A percentile compares a stretch with the other conserved stretches of the same genome.
Conservation (phyloP, 1,140 invertebrate genomes). For the Lepidurus arcticus region DNA sequence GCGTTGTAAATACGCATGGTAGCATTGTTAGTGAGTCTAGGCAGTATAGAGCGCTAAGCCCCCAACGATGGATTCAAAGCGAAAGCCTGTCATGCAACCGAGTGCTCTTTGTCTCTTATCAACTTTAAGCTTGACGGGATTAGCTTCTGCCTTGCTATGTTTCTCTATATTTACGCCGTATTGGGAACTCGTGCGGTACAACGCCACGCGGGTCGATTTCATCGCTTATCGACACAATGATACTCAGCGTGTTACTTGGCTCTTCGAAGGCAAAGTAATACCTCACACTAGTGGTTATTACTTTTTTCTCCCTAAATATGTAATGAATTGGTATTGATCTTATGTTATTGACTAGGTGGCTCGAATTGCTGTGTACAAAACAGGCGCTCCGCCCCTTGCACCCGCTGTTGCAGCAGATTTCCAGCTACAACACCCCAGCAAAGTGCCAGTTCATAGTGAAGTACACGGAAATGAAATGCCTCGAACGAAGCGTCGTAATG, state of each 20-base stretch:
- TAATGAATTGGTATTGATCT: background rate
- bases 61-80: background rate
- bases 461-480: constrained; percentile 18
- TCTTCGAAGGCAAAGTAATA: constrained; percentile 52
- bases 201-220: constrained; percentile 43
- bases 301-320: background rate
- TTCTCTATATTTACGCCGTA: constrained; percentile 76
- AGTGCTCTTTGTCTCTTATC: constrained; percentile 43
- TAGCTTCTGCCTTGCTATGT: constrained; percentile 68
- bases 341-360: constrained; percentile 27
- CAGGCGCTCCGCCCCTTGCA: constrained; percentile 9
- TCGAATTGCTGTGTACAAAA: constrained; percentile 26
- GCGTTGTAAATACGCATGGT: background rate
- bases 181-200: constrained; percentile 76
- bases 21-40: background rate
- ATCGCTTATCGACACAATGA: constrained; percentile 41
- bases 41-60: background rate
- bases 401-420: background rate
- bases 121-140: constrained; percentile 51
- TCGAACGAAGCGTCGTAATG: background rate
- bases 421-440: constrained; percentile 10
- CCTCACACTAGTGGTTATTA: constrained; percentile 46
- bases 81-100: background rate
- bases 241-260: constrained; percentile 53
- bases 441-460: background rate